Base-by-base conservation (phyloP, 2,888 invertebrate species). In the Onchidella celtica region DNA sequence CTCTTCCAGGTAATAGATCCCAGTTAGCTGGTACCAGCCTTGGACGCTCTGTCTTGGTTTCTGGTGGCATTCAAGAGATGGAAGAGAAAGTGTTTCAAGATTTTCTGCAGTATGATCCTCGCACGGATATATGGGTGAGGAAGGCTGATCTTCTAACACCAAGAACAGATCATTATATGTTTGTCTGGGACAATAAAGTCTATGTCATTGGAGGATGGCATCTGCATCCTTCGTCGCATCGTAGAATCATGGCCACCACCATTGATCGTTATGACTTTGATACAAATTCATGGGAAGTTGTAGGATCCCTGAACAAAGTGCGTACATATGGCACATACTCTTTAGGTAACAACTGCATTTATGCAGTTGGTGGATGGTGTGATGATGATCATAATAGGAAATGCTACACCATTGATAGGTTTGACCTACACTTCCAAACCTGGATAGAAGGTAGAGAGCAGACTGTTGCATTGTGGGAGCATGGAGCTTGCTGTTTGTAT, bases 391-490 rank as follows among this genome's bases (percentile, higher is more conserved):
- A 95, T 87, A 95, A 95, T 90, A 94, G 95, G 78, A 95, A 95
- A 83, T 95, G 96, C 79, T 95, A 95, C 3, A 94, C 95, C 68
- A 95, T 96, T 17, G 96, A 96, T 90, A 95, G 95, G 85, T 96
- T 95, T 89, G 95, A 96, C 91, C 92, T 96, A 85, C 94, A 94
- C 47, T 95, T 93, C 0, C 94, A 95, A 85, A 91, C 93, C 21
- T 96, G 96, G 96, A 94, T 94, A 6, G 94, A 94, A 14, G 95
- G 95, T n/a, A 95, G 95, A 86, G 94, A 95, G 84, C 95, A 95
- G 90, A 95, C 95, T 0, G 95, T 95, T 87, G 95, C 96, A 88
- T 95, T 96, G 81, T 96, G 96, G 96, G 96, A 96, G 89, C 96
- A 96, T 87, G 95, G 95, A 0, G 95, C 95, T 89, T 95, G 95